A percentile compares a stretch with the other conserved stretches of the same genome.
These are phyloP conservation scores for Brachystomella parvula DNA, from an alignment of 1,140 invertebrate genomes.

Conservation along the genomic window DNA sequence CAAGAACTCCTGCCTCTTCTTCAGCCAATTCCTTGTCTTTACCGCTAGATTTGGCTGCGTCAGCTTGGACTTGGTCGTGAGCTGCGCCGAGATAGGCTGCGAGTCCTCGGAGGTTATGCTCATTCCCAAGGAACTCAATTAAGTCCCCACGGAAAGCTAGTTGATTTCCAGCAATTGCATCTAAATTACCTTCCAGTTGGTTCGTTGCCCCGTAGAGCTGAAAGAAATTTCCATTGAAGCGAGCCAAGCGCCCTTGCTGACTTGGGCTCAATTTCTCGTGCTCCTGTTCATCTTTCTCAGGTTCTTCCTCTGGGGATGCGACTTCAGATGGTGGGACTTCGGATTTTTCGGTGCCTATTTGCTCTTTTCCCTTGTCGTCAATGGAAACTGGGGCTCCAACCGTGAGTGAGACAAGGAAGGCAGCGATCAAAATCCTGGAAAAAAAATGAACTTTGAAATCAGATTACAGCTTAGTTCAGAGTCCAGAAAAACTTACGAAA, in stretches of 20 bases:
- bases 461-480: no score
- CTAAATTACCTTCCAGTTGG: not conserved
- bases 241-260: conserved; percentile 4
- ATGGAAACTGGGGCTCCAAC: no score
- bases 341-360: no score
- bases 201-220: conserved; percentile 7
- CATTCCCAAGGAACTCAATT: not conserved
- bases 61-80: not conserved
- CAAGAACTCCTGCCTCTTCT: not conserved
- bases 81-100: not conserved
- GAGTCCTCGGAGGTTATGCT: not conserved
- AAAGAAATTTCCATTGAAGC: conserved; percentile 9
- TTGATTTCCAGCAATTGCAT: not conserved
- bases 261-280: not conserved
- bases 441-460: no score
- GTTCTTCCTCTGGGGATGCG: not conserved
- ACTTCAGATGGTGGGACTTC: not conserved
- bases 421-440: no score
- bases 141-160: not conserved
- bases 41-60: not conserved
- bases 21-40: not conserved
- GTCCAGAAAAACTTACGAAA: no score
- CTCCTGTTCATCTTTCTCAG: not conserved
- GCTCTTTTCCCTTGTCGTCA: no score
- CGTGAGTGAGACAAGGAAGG: no score